Percentiles rank a stretch among this genome's conserved stretches.
Conservation (phyloP, 2,888 invertebrate genomes). For the Napeogenes inachia region DNA sequence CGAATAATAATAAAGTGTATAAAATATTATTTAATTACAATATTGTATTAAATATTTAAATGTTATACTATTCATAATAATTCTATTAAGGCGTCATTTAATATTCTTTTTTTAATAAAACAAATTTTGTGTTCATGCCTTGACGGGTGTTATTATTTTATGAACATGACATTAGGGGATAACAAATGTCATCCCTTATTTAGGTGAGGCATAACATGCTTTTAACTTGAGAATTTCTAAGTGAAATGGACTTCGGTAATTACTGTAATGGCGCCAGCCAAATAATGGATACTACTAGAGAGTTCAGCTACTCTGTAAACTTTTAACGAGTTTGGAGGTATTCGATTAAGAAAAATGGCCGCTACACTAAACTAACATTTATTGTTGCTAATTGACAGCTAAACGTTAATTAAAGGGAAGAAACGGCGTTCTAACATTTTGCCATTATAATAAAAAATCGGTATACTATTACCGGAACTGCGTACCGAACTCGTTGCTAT, state of each 20-base stretch:
- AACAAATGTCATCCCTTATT: neutral
- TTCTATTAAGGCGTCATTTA: too few relatives aligned
- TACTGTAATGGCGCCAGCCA: constrained; percentile 25
- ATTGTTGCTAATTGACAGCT: constrained; percentile 18
- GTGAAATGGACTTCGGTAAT: constrained; percentile 21
- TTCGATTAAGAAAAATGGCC: constrained; percentile 32
- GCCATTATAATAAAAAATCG: neutral
- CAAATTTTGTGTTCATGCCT: too few relatives aligned
- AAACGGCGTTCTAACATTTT: neutral
- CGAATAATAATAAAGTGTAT: too few relatives aligned
- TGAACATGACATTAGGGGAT: constrained; percentile 1
- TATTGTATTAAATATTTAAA: too few relatives aligned
- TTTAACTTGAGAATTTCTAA: constrained; percentile 9
- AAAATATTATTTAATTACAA: too few relatives aligned
- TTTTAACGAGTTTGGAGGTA: constrained; percentile 35
- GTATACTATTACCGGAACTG: too few relatives aligned
- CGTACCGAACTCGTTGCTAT: too few relatives aligned
- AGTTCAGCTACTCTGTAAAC: constrained; percentile 29
- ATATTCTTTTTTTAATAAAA: too few relatives aligned
- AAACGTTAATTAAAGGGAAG: neutral
- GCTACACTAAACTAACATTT: constrained; percentile 23
- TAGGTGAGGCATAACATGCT: neutral
- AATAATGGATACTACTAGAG: constrained; percentile 32
- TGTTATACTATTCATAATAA: too few relatives aligned
- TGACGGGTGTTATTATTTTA: too few relatives aligned